phyloP scores from a whole-genome alignment of 1,140 invertebrate species.

The Zaprionus capensis region DNA sequence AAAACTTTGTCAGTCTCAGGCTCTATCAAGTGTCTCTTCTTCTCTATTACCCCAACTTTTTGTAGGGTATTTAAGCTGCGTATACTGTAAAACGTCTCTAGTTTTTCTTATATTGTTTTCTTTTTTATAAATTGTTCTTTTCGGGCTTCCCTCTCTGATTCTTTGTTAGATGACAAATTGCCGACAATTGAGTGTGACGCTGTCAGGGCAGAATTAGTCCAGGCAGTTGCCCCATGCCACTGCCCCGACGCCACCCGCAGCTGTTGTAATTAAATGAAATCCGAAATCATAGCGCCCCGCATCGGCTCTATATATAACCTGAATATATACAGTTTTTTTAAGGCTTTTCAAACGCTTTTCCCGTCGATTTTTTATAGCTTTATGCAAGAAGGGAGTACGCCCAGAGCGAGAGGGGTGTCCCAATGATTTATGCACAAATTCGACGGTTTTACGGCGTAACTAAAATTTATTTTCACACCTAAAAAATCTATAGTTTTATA shows the following conservation, averaged over 20 bases:
- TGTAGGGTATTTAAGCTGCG: not conserved
- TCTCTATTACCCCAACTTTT: not conserved
- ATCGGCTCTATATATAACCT: not conserved
- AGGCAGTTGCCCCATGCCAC: not conserved
- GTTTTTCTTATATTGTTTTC: not conserved
- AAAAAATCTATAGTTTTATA: conserved; percentile 35
- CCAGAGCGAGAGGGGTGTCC: not conserved
- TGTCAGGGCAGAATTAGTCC: conserved; percentile 18
- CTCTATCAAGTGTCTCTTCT: not conserved
- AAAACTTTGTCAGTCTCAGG: not conserved
- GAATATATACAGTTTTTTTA: conserved; percentile 32
- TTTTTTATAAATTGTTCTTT: conserved; percentile 28
- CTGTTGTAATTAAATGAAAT: conserved; percentile 60
- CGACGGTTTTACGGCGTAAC: conserved; percentile 27
- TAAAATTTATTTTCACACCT: conserved; percentile 46
- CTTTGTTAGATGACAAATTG: conserved; percentile 52
- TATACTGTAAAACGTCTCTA: not conserved
- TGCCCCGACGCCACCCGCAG: conserved; percentile 33
- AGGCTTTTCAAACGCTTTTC: conserved; percentile 45
- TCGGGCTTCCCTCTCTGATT: conserved; percentile 9
- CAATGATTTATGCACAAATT: conserved; percentile 44
- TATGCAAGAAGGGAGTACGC: not conserved
- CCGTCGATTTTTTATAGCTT: conserved; percentile 34
- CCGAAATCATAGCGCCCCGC: conserved; percentile 18
- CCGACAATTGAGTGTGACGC: conserved; percentile 52